Base-by-base conservation (phyloP, 2,113 vertebrate genomes). In the Microtus pennsylvanicus region DNA sequence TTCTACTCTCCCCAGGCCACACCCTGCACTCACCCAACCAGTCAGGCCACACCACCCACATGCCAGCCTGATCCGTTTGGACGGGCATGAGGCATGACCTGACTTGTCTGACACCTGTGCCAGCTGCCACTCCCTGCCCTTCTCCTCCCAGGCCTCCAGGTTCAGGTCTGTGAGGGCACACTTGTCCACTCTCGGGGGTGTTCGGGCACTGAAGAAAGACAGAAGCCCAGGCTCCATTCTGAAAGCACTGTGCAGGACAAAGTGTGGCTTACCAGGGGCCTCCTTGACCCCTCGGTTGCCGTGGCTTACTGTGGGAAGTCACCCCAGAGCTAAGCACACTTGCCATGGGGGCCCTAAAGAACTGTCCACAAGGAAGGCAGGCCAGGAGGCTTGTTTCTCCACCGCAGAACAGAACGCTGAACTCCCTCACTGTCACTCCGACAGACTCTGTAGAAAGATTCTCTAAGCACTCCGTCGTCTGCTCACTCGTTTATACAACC, bases 1-100 rank as follows among this genome's bases (percentile, higher is more conserved):
- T 87, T 88, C 82, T 82, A 87, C 85, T 61, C 78, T 89, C 2
- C 0, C 76, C 88, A 55, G 90, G 67, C 93, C 91, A 94, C 89
- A 75, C 96, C 95, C 90, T 33, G 9, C 24, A 87, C 95, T 96
- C 45, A 78, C 91, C 89, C 69, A 47, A 97, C 98, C 96, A 93
- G 98, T 97, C 24, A 3, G 78, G 89, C 96, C 74, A 88, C 89
- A 93, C 94, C 91, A 58, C 96, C 96, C 91, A 93, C 94, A 77
- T 77, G 94, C 95, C 95, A 91, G 76, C 88, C 3, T 7, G 93
- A 76, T 89, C 85, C 33, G 12, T 95, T 75, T 42, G 90, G 90
- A 89, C 3, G 4, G 90, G 77, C n/a, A 1, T 22, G 6, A 19
- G 26, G 94, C 97, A 94, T 96, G 97, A 94, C 95, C 93, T 52